Base-by-base conservation (phyloP, 2,797 vertebrate species). In the Acridotheres tristis region DNA sequence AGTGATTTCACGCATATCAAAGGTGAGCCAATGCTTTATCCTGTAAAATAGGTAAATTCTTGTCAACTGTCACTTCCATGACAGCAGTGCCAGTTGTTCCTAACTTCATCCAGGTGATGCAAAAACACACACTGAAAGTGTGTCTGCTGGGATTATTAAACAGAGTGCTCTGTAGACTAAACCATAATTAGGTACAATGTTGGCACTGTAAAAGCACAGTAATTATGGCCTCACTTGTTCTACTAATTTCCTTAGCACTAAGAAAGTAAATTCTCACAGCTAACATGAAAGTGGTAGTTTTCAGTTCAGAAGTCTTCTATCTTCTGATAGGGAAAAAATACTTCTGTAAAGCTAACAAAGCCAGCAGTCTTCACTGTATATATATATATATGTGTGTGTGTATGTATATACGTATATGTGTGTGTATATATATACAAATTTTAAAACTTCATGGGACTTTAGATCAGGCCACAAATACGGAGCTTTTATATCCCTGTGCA, bases 91-190 rank as follows among this genome's bases (percentile, higher is more conserved):
- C 57, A 69, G 63, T 15, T 9, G 0, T 67, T 84, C 42, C 74
- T 62, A 79, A 59, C 34, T 76, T 63, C 82, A 76, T 30, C 54
- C 91, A 95, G 96, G 86, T 96, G 90, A 95, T 63, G 20, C 21
- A 77, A 85, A 90, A 95, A 82, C 89, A 95, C 25, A 62, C 40
- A 77, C 34, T 91, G 69, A 42, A 67, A 50, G 48, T 38, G 4
- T 13, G 67, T 94, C 95, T 86, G 73, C 85, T 92, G 92, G 76
- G 94, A 94, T 96, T 88, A 74, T 85, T 95, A 94, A 96, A 93
- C 85, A 87, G 63, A 73, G 58, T 23, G 77, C 57, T 94, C 83
- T 86, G 91, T 17, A 90, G 67, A 91, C 93, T 90, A 95, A 93
- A 67, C 74, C 57, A 77, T 76, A 93, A 94, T 95, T 94, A 96